These are phyloP conservation scores for Ormyrus rosae DNA, from an alignment of 2,888 invertebrate genomes.

Conservation along the genomic window DNA sequence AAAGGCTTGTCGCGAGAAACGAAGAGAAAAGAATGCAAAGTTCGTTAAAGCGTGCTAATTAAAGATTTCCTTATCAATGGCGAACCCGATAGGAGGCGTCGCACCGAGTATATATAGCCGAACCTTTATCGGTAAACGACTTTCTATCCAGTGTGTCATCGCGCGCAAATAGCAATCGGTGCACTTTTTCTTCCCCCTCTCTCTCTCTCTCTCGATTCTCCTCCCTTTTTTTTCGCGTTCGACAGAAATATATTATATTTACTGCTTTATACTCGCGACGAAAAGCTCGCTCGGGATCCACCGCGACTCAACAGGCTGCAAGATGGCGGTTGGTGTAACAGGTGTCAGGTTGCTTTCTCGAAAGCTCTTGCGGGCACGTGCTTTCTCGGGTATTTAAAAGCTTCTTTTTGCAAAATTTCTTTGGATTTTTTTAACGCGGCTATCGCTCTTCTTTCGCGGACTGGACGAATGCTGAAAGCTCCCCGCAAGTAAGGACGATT, in stretches of 20 bases:
- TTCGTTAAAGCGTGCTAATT: constrained; percentile 49
- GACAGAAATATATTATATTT: constrained; percentile 5
- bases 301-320: neutral
- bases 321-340: neutral
- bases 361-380: no score
- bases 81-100: constrained; percentile 44
- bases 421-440: no score
- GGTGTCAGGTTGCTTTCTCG: neutral
- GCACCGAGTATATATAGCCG: constrained; percentile 13
- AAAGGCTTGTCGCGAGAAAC: constrained; percentile 9
- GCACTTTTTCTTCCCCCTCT: constrained; percentile 3
- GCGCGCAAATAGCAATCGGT: constrained; percentile 36
- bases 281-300: neutral
- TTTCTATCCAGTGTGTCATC: constrained; percentile 51
- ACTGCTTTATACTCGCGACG: no score
- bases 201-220: neutral
- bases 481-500: no score
- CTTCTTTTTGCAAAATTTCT: no score
- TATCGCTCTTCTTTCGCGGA: no score
- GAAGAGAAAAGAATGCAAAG: constrained; percentile 38
- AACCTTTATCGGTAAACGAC: constrained; percentile 51
- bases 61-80: constrained; percentile 50
- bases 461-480: no score
- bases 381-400: no score
- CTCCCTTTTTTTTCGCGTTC: neutral